A percentile compares a stretch with the other conserved stretches of the same genome.
These are phyloP conservation scores for Sciurus carolinensis DNA, from an alignment of 2,797 vertebrate genomes.

Conservation along the genomic window DNA sequence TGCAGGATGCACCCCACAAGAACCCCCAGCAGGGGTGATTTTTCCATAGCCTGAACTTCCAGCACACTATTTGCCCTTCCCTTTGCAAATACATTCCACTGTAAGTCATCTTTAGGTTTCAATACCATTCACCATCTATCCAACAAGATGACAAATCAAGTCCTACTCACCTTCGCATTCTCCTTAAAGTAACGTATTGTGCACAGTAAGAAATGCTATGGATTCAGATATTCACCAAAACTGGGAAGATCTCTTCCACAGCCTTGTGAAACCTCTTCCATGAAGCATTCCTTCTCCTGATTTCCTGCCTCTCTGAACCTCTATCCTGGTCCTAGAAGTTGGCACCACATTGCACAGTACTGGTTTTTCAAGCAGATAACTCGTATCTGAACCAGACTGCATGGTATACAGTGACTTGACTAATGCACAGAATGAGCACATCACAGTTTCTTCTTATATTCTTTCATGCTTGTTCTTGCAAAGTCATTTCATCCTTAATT, in stretches of 20 bases:
- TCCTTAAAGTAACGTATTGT: slow-evolving; percentile 3
- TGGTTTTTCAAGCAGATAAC: background rate
- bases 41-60: background rate
- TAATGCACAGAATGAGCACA: background rate
- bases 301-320: background rate
- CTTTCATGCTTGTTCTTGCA: background rate
- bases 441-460: background rate
- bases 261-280: background rate
- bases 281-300: background rate
- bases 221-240: slow-evolving; percentile 14
- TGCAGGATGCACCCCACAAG: background rate
- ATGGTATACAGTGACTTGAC: background rate
- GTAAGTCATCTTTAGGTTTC: background rate
- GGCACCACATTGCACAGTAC: background rate
- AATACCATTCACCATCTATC: background rate
- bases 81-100: background rate
- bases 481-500: background rate
- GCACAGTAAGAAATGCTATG: background rate
- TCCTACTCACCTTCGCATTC: background rate
- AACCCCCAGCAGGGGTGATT: accelerated
- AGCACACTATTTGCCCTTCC: background rate
- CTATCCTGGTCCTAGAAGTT: background rate
- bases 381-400: background rate
- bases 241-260: background rate
- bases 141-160: background rate